Evolutionary conservation across 2,888 invertebrate species (phyloP).

Genomic region (Melanostoma scalare): DNA sequence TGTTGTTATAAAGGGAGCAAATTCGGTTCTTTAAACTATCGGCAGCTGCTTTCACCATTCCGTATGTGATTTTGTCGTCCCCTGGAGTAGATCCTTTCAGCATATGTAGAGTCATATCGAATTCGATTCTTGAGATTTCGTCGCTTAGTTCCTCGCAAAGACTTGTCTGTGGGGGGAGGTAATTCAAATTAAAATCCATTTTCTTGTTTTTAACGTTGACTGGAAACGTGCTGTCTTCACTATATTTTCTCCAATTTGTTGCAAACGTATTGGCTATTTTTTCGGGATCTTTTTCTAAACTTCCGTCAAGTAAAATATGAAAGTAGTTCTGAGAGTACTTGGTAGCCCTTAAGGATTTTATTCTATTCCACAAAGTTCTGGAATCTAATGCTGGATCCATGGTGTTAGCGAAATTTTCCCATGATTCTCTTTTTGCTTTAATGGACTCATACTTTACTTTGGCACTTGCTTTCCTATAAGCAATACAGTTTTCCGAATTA

Average conservation of each 20-base stretch:
- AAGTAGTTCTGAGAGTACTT: neutral
- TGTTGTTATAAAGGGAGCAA: too few species aligned
- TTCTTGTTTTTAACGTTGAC: neutral
- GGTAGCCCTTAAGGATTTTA: neutral
- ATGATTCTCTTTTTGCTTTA: too few species aligned
- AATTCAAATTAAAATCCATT: neutral
- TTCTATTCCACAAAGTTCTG: neutral
- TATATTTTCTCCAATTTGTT: too few species aligned
- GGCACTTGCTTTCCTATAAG: conserved; percentile 5
- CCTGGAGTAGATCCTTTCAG: neutral
- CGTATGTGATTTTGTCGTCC: neutral
- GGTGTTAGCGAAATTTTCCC: too few species aligned
- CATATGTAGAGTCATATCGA: too few species aligned
- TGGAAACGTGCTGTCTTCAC: neutral
- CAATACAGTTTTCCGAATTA: conserved; percentile 6
- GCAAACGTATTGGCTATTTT: neutral
- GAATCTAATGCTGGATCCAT: too few species aligned
- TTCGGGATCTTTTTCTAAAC: neutral
- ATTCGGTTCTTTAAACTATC: neutral
- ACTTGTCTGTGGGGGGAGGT: neutral
- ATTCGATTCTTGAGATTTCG: neutral
- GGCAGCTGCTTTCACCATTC: neutral
- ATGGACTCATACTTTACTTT: too few species aligned
- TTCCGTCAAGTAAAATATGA: neutral
- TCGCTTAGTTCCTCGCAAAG: neutral